Percentiles rank a stretch among this genome's conserved stretches.
Evolutionary conservation across 2,888 invertebrate species (phyloP).

Genomic region (Diaperis boleti): DNA sequence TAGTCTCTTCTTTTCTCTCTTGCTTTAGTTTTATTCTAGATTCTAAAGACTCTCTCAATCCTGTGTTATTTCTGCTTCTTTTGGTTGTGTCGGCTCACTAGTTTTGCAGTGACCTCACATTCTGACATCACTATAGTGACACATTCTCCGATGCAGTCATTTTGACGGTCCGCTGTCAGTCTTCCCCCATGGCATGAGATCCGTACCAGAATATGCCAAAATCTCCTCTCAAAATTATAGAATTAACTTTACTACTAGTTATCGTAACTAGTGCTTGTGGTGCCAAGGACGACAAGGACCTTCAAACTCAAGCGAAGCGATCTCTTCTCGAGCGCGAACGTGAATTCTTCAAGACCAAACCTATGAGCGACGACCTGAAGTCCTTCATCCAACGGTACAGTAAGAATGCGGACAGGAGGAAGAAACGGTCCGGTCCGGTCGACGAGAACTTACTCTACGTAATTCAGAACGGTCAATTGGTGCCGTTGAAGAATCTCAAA

Average conservation of each 20-base stretch:
- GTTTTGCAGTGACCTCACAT: too few species aligned
- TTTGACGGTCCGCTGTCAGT: conserved; percentile 19
- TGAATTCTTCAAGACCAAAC: conserved; percentile 27
- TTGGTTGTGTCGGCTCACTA: too few species aligned
- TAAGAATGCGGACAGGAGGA: conserved; percentile 1
- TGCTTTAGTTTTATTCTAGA: too few species aligned
- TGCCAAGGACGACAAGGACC: conserved; percentile 3
- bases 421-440: conserved; percentile 14
- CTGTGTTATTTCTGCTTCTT: too few species aligned
- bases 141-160: too few species aligned
- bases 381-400: conserved; percentile 22
- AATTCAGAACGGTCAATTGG: conserved; percentile 49
- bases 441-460: conserved; percentile 48
- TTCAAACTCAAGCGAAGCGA: conserved; percentile 16
- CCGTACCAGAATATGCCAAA: conserved; percentile 26
- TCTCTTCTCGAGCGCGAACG: conserved; percentile 23
- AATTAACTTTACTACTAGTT: conserved; percentile 12
- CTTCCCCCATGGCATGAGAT: conserved; percentile 16
- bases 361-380: conserved; percentile 29
- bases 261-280: conserved; percentile 9
- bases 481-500: conserved; percentile 47
- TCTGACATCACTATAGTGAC: too few species aligned
- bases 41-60: too few species aligned
- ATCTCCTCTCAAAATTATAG: conserved; percentile 20
- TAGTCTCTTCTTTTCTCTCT: neutral